Evolutionary conservation across 2,113 vertebrate genomes (phyloP).

Genomic region (Phalacrocorax pelagicus): DNA sequence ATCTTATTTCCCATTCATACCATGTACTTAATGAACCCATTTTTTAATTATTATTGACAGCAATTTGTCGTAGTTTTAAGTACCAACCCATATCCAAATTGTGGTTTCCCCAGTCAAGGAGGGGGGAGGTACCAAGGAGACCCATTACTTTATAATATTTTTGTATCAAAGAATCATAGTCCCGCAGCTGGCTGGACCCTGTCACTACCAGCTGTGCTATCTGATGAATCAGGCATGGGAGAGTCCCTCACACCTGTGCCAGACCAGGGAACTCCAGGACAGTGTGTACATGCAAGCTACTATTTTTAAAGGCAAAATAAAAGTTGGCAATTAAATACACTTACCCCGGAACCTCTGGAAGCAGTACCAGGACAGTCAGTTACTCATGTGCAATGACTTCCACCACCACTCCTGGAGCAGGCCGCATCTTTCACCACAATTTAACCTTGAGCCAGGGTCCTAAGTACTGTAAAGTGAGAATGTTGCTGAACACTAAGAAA

Average conservation of each 20-base stretch:
- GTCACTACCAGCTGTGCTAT: not conserved
- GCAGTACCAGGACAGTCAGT: not conserved
- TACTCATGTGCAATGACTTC: not conserved
- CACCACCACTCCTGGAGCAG: not conserved
- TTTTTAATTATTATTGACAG: conserved; percentile 1
- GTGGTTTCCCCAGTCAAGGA: not conserved
- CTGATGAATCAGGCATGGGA: not conserved
- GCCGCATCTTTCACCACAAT: not conserved
- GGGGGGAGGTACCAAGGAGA: not conserved
- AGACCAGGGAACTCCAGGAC: not conserved
- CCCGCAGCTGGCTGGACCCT: not conserved
- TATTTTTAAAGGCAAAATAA: not conserved
- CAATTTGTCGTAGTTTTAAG: not conserved
- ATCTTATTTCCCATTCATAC: not conserved
- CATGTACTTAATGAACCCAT: not conserved
- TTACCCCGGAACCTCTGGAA: not conserved
- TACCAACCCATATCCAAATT: not conserved
- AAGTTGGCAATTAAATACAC: not conserved
- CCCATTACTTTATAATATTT: not conserved
- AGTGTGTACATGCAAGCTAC: not conserved
- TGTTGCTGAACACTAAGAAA: not conserved
- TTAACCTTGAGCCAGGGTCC: not conserved
- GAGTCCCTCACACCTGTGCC: not conserved
- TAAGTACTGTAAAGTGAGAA: not conserved
- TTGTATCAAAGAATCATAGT: fast-evolving